Base-by-base conservation (phyloP, 2,888 invertebrate species). In the Cephus pulcher region DNA sequence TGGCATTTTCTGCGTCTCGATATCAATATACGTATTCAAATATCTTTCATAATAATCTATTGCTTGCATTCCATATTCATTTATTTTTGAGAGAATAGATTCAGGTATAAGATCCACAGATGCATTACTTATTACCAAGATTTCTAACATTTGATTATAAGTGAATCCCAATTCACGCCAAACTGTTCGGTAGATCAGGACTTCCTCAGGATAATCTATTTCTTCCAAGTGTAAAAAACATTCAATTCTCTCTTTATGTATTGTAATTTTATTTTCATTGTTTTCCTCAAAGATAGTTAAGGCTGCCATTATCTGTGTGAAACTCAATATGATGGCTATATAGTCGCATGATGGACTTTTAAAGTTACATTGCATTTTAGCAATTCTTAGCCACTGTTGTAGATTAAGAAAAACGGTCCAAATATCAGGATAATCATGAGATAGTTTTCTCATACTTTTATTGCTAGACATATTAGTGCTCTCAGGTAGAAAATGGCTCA, bases 151-250 rank as follows among this genome's bases (percentile, higher is more conserved):
- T 71, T 71, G 71, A 23, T 71, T 33, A 9, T 71, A 71, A 71
- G 71, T 71, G 15, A 34, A 71, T 71, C 71, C 71, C 12, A 71
- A 71, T 71, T 71, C 71, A 71, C 71, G 71, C 71, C 71, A 71
- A 71, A 71, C 33, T 32, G 71, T 71, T 71, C 71, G 32, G 12
- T 71, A 34, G 9, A 34, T 34, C 34, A 34, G 15, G 12, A 71
- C 34, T 71, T 71, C 33, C 71, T 32, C 34, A 32, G 32, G 12
- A 71, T 71, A 32, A 12, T 33, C 71, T 71, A 71, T 32, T 33
- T 34, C 71, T 32, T 71, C 71, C 71, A 71, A 71, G 9, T 71
- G 71, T 71, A 33, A 12, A 23, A 71, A 71, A 12, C 34, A 33
- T 71, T 71, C 71, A 23, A 71, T 71, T 33, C 71, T 32, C 32